Base-by-base conservation (phyloP, 1,140 invertebrate species). In the Littorina saxatilis region DNA sequence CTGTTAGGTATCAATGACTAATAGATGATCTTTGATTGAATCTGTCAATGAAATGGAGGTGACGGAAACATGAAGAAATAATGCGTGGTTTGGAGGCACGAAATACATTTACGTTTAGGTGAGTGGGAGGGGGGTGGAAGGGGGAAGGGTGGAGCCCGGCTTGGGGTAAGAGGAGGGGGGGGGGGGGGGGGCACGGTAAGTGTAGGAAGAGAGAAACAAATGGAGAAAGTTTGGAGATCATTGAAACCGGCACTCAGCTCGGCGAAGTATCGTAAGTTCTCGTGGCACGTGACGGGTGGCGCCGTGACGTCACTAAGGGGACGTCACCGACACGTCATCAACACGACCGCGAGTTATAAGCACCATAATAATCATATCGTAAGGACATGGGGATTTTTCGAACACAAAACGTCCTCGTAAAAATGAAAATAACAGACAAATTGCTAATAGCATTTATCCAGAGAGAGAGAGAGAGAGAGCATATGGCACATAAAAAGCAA, bases 341-440 rank as follows among this genome's bases (percentile, higher is more conserved):
- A 2, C 66, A 39, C 66, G 17, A 20, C 35, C 39, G 66, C 66
- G 35, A n/a, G n/a, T 17, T 39, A 32, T 68, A 68, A 68, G 66
- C 66, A 68, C 66, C 66, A 68, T 68, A 35, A 68, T 68, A 35
- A 32, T 68, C 66, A 39, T 68, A 32, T 68, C 66, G 35, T 68
- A 39, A 39, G 27, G 35, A 17, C 9, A 37, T 3, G 17, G 66
- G 66, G 66, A 23, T 68, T 47, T 32, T 47, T 32, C 23, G 66
- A 68, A 68, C 35, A 63, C 61, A 63, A 32, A 47, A 47, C 7
- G 5, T 47, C 17, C 7, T 47, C 17, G 7, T 47, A 47, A 47
- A 47, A 47, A 47, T 47, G 17, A 47, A 47, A 47, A 47, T 47
- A 17, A 47, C 7, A 47, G 43, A 47, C 7, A 47, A 17, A 68